Evolutionary conservation across 2,113 vertebrate genomes (phyloP).

Genomic region (Aegithalos caudatus): DNA sequence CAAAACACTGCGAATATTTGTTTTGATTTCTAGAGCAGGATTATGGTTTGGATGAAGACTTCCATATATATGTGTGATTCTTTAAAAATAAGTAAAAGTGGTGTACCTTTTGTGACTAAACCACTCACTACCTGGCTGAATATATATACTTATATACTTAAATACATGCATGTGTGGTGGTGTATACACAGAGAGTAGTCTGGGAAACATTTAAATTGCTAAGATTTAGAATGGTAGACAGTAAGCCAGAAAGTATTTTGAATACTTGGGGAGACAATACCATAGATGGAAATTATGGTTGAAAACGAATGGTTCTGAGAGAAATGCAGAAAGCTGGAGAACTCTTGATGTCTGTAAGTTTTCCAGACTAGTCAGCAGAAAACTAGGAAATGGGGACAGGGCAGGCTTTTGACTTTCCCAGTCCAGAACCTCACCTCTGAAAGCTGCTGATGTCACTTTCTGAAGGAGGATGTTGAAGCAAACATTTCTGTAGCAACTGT

Average conservation of each 20-base stretch:
- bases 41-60: neutral
- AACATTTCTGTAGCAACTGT: neutral
- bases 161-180: neutral
- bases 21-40: neutral
- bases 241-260: neutral
- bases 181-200: neutral
- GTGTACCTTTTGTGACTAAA: neutral
- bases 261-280: neutral
- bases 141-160: neutral
- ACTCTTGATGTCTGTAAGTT: neutral
- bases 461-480: fast-evolving
- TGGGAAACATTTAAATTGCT: neutral
- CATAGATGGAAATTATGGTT: neutral
- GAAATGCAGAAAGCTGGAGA: neutral
- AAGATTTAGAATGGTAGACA: neutral
- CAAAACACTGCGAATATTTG: neutral
- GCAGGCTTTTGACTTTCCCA: neutral
- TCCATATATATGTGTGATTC: neutral
- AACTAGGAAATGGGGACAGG: neutral
- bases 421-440: neutral
- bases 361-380: neutral
- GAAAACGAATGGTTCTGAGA: neutral
- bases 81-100: neutral
- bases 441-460: neutral
- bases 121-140: neutral